Conservation (phyloP, 2,113 vertebrate species). For the Tyrannus savana region DNA sequence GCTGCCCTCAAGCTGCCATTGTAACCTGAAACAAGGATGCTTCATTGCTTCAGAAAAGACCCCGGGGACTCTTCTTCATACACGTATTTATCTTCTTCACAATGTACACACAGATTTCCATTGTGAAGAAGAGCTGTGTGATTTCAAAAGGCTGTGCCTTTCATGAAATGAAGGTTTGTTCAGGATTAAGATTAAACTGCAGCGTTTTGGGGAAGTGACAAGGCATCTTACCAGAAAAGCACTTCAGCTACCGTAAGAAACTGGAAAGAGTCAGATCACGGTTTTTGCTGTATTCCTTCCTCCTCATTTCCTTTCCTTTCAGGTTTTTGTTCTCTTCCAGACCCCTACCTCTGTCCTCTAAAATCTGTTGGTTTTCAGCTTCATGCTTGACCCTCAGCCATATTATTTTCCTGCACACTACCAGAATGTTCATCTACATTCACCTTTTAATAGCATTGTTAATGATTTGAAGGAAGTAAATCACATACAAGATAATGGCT, state of each 20-base stretch:
- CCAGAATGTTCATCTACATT: constrained; percentile 64
- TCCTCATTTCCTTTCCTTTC: neutral
- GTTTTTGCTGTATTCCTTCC: neutral
- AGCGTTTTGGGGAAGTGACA: neutral
- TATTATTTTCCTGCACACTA: constrained; percentile 61
- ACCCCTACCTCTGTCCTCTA: neutral
- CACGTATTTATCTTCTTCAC: constrained; percentile 69
- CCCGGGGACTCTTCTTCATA: constrained; percentile 39
- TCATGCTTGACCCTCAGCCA: constrained; percentile 49
- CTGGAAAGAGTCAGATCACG: neutral
- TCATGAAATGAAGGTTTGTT: neutral
- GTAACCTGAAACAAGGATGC: constrained; percentile 63
- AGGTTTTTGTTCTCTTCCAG: neutral
- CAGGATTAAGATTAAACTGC: neutral
- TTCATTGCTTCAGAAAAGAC: constrained; percentile 62
- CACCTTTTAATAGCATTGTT: constrained; percentile 74
- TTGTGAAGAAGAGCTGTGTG: constrained; percentile 11
- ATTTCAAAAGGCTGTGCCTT: constrained; percentile 35
- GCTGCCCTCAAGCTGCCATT: constrained; percentile 69
- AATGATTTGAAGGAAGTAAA: constrained; percentile 78
- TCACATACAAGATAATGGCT: constrained; percentile 76
- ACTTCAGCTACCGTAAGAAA: neutral
- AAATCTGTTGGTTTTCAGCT: constrained; percentile 29
- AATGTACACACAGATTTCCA: constrained; percentile 37
- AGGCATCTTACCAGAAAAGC: neutral